A percentile compares a stretch with the other conserved stretches of the same genome.
Conservation (phyloP, 1,140 invertebrate species). For the Rhagoletis zephyria region DNA sequence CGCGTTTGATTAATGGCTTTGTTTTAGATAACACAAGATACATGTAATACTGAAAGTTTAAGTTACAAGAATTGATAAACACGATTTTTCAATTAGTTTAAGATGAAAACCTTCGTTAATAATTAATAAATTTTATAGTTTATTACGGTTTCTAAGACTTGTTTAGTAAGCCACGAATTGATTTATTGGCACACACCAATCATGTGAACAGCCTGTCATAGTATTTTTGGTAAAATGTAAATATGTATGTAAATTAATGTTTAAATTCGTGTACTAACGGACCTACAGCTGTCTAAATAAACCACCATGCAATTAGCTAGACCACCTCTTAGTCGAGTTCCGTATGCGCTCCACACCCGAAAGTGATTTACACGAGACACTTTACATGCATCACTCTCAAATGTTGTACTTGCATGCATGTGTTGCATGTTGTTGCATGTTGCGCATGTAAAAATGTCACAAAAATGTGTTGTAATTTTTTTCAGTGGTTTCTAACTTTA, state of each 20-base stretch:
- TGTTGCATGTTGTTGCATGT: conserved; percentile 10
- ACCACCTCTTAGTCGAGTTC: not conserved
- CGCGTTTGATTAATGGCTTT: no score
- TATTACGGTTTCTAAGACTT: not conserved
- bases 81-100: conserved; percentile 5
- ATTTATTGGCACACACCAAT: not conserved
- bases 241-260: no score
- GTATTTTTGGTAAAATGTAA: not conserved
- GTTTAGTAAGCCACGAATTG: not conserved
- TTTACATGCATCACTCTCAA: not conserved
- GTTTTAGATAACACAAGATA: no score
- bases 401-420: not conserved
- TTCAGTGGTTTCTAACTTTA: not conserved
- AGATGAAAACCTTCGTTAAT: not conserved
- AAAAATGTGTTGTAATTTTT: not conserved
- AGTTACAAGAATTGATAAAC: not conserved
- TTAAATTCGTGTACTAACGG: not conserved
- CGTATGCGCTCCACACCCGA: not conserved
- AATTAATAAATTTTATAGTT: not conserved
- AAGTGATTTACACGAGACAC: conserved; percentile 18
- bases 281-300: not conserved
- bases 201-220: not conserved
- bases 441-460: not conserved
- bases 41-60: no score
- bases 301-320: not conserved